phyloP scores from a whole-genome alignment of 2,888 invertebrate genomes.

The Epistrophe grossulariae region DNA sequence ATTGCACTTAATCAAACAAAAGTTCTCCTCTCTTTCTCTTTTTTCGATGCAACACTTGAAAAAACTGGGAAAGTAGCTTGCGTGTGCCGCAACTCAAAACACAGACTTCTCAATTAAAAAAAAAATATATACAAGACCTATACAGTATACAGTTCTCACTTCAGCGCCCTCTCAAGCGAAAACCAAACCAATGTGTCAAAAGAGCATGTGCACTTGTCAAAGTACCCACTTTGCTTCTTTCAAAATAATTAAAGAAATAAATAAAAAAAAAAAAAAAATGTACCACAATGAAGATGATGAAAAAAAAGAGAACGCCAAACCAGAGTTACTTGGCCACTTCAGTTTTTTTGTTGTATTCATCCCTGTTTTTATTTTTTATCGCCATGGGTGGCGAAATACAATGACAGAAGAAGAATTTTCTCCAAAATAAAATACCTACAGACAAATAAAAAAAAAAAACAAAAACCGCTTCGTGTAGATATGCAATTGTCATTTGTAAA shows the following conservation, averaged over 20 bases:
- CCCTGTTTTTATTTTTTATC: slow-evolving; percentile 7
- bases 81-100: slow-evolving; percentile 63
- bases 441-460: slow-evolving; percentile 1
- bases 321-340: slow-evolving; percentile 61
- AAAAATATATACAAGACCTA: slow-evolving; percentile 35
- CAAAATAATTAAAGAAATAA: slow-evolving; percentile 5
- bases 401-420: slow-evolving; percentile 46
- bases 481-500: slow-evolving; percentile 70
- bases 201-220: slow-evolving; percentile 74
- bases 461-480: slow-evolving; percentile 37
- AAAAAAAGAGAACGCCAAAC: slow-evolving; percentile 23
- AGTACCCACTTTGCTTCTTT: slow-evolving; percentile 57
- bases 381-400: slow-evolving; percentile 60
- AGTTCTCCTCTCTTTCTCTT: not conserved
- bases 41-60: slow-evolving; percentile 25
- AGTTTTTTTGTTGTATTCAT: slow-evolving; percentile 24
- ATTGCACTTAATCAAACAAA: slow-evolving; percentile 40
- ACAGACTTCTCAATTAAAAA: slow-evolving; percentile 62
- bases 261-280: slow-evolving; percentile 8
- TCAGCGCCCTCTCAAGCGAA: slow-evolving; percentile 56
- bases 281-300: slow-evolving; percentile 16
- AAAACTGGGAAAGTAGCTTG: slow-evolving; percentile 17
- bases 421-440: slow-evolving; percentile 13
- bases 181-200: slow-evolving; percentile 71
- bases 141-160: slow-evolving; percentile 37